These are phyloP conservation scores for Parasteatoda lunata DNA, from an alignment of 2,888 invertebrate genomes.

Conservation along the genomic window DNA sequence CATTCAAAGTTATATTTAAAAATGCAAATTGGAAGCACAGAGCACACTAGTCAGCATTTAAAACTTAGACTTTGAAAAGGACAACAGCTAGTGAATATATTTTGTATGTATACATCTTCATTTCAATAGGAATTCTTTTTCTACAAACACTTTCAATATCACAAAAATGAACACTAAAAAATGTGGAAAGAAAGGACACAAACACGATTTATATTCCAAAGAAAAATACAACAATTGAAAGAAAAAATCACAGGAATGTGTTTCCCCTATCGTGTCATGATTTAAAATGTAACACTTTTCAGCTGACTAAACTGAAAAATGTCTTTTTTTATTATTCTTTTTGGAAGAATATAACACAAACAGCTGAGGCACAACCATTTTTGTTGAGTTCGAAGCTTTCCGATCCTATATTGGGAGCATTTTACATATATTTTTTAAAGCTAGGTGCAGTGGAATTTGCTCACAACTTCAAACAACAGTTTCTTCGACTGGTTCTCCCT, in stretches of 20 bases:
- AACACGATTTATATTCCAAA: constrained; percentile 14
- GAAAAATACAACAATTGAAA: constrained; percentile 37
- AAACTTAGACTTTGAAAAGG: background rate
- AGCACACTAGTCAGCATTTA: background rate
- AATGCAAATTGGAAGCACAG: background rate
- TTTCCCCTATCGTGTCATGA: constrained; percentile 28
- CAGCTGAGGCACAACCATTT: constrained; percentile 60
- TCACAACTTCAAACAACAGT: constrained; percentile 50
- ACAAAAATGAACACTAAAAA: background rate
- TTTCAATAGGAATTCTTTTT: background rate
- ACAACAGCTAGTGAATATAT: background rate
- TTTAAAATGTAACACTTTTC: constrained; percentile 37
- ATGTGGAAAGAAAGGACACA: background rate
- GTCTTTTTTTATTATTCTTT: constrained; percentile 23
- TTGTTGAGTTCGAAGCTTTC: constrained; percentile 26
- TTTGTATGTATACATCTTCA: background rate
- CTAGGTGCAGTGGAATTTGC: constrained; percentile 1
- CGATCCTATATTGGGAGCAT: constrained; percentile 4
- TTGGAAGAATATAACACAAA: constrained; percentile 44
- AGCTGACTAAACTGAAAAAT: constrained; percentile 48
- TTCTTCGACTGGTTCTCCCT: constrained; percentile 50
- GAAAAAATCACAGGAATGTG: constrained; percentile 62
- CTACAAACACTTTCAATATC: background rate
- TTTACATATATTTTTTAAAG: background rate
- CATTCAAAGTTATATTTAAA: too few species aligned